Conservation (phyloP, 2,888 invertebrate species). For the Malthinus flaveolus region DNA sequence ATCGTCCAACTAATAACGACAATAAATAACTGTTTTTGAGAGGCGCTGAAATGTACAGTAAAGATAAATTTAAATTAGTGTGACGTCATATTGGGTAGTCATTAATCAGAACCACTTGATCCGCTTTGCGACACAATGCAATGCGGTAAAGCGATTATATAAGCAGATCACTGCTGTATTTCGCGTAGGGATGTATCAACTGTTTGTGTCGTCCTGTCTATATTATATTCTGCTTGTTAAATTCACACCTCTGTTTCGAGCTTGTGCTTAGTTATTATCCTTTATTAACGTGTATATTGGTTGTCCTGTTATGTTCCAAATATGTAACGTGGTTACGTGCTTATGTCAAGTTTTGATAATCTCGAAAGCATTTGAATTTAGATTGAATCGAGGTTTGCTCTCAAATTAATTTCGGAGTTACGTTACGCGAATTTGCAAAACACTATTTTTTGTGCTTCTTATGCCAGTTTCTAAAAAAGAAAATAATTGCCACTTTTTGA, state of each 20-base stretch:
- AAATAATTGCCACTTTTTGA: too few relatives aligned
- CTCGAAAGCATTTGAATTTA: too few relatives aligned
- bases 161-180: constrained; percentile 40
- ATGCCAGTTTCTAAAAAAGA: too few relatives aligned
- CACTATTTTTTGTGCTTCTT: too few relatives aligned
- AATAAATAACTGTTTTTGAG: constrained; percentile 31
- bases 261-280: constrained; percentile 24
- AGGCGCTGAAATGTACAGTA: constrained; percentile 27
- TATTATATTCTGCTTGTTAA: constrained; percentile 25
- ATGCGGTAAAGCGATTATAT: constrained; percentile 46
- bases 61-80: constrained; percentile 43
- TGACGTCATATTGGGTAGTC: constrained; percentile 44
- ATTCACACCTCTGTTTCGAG: constrained; percentile 19
- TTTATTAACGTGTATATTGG: constrained; percentile 22
- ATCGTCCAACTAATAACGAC: constrained; percentile 14
- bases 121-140: constrained; percentile 43
- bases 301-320: constrained; percentile 10
- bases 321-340: constrained; percentile 3
- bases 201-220: constrained; percentile 21
- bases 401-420: too few relatives aligned
- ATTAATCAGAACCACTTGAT: constrained; percentile 43
- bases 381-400: too few relatives aligned
- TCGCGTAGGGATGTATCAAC: constrained; percentile 38
- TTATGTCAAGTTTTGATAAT: too few relatives aligned
- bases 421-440: too few relatives aligned